These are phyloP conservation scores for Leiothrix lutea DNA, from an alignment of 2,113 vertebrate genomes.

Conservation along the genomic window DNA sequence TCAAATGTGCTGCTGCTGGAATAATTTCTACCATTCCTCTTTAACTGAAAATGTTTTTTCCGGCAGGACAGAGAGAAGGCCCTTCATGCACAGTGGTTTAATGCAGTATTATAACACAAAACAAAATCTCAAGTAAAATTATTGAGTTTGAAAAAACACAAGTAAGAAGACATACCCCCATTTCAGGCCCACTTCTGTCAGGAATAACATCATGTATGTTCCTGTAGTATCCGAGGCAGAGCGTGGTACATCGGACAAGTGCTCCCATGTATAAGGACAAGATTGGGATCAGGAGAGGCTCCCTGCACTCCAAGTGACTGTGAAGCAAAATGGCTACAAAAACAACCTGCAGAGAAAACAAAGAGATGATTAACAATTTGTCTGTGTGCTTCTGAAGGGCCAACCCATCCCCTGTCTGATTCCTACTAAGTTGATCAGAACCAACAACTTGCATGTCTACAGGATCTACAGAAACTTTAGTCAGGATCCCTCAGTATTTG, in stretches of 20 bases:
- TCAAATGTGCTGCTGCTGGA: background rate
- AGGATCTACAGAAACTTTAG: background rate
- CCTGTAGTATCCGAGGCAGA: constrained; percentile 92
- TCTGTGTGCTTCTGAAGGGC: background rate
- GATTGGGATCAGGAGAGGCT: constrained; percentile 94
- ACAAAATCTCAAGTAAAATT: background rate
- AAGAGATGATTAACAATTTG: background rate
- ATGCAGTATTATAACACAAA: background rate
- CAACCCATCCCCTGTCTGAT: background rate
- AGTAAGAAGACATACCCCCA: constrained; percentile 80
- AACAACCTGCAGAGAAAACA: constrained; percentile 79
- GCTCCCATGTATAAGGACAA: constrained; percentile 97
- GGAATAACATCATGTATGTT: constrained; percentile 94
- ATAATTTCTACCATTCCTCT: background rate
- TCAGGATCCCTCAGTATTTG: background rate
- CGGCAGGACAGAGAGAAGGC: background rate
- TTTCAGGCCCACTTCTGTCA: constrained; percentile 87
- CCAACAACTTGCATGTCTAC: background rate
- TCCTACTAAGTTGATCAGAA: background rate
- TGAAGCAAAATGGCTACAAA: constrained; percentile 96
- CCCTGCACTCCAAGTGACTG: constrained; percentile 92
- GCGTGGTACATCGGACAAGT: constrained; percentile 89
- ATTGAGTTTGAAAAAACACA: background rate
- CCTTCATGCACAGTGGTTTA: background rate
- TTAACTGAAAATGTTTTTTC: background rate